phyloP scores from a whole-genome alignment of 2,797 vertebrate genomes.

The Adrianichthys oophorus region DNA sequence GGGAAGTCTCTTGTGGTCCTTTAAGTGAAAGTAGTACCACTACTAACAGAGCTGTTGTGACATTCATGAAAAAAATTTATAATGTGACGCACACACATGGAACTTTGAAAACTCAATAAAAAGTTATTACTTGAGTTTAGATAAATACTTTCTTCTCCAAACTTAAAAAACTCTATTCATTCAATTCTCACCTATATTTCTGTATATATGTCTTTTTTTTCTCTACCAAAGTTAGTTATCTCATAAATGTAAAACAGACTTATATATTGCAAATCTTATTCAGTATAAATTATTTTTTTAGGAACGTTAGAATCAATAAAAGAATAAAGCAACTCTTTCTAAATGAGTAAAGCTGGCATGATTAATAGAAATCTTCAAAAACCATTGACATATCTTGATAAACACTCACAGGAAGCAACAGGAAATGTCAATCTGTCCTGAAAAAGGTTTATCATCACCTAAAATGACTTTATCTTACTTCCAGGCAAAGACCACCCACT shows the following conservation, averaged over 20 bases:
- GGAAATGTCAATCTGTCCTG: slow-evolving; percentile 52
- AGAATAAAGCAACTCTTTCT: not conserved
- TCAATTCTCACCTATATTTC: no score
- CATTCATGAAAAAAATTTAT: no score
- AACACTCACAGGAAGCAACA: slow-evolving; percentile 7
- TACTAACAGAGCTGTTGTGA: slow-evolving; percentile 1
- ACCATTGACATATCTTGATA: slow-evolving; percentile 15
- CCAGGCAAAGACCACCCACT: slow-evolving; percentile 52
- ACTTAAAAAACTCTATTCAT: no score
- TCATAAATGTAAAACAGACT: no score
- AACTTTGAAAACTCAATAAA: no score
- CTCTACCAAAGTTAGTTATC: no score
- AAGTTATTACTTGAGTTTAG: no score
- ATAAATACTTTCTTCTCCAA: no score
- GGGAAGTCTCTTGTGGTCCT: not conserved
- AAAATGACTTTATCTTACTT: slow-evolving; percentile 50
- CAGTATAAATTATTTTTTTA: no score
- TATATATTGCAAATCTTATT: no score
- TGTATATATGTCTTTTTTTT: no score
- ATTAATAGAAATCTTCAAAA: slow-evolving; percentile 8
- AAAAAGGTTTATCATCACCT: slow-evolving; percentile 44
- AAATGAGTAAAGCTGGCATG: slow-evolving; percentile 22
- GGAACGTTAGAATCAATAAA: not conserved
- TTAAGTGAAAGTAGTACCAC: not conserved
- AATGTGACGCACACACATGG: no score